Percentiles rank a stretch among this genome's conserved stretches.
phyloP scores from a whole-genome alignment of 2,888 invertebrate genomes.

The Diaphora mendica region DNA sequence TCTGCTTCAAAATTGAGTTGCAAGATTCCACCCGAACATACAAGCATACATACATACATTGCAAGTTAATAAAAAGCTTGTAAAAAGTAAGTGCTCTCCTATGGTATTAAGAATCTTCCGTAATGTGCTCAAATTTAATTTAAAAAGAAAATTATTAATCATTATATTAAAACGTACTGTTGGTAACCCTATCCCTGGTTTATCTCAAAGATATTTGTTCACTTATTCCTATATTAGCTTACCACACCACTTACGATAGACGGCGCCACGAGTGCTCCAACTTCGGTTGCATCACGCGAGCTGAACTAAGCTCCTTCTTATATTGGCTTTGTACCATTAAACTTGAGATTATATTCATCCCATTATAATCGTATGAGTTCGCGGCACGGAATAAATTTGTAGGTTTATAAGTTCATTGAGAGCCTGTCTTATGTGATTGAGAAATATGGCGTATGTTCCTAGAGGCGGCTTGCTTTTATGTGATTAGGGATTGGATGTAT shows the following conservation, averaged over 20 bases:
- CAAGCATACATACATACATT: no score
- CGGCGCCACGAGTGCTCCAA: slow-evolving; percentile 44
- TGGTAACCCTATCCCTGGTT: neutral
- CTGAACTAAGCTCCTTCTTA: slow-evolving; percentile 51
- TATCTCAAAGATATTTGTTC: neutral
- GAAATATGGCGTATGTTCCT: slow-evolving; percentile 36
- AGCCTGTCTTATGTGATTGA: slow-evolving; percentile 46
- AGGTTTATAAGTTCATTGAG: slow-evolving; percentile 50
- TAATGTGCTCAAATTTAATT: neutral
- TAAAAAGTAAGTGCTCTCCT: neutral
- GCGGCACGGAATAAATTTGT: slow-evolving; percentile 50
- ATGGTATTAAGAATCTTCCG: neutral
- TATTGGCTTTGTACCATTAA: slow-evolving; percentile 53
- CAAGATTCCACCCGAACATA: no score
- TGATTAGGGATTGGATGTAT: slow-evolving; percentile 18
- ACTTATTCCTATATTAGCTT: slow-evolving; percentile 47
- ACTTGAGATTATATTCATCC: slow-evolving; percentile 50
- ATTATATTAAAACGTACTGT: neutral
- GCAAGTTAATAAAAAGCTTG: no score
- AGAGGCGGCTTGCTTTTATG: slow-evolving; percentile 20
- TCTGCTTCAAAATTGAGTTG: no score
- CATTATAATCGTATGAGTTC: slow-evolving; percentile 49
- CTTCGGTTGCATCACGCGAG: slow-evolving; percentile 52
- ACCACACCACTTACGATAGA: slow-evolving; percentile 49
- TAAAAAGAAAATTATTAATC: neutral